Evolutionary conservation across 2,888 invertebrate genomes (phyloP), one percentile per base, ranked within the genome.

Genomic region (Proisotoma minuta): DNA sequence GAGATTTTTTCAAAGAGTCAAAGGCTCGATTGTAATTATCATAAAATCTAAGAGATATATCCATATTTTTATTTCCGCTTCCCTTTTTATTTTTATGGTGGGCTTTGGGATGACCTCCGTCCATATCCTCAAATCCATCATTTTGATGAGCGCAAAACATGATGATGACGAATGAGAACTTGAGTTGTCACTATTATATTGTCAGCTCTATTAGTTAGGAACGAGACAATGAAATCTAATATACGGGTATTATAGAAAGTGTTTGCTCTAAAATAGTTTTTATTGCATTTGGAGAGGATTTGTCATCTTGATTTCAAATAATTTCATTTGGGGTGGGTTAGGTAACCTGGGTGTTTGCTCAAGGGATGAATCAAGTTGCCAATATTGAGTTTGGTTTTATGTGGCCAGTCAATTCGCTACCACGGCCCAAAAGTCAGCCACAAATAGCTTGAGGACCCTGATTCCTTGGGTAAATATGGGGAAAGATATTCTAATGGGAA

Each of bases 401-500:
- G 50, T 18, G 34, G 8, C 12, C 24, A 20, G 8, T 5, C 4
- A 49, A 24, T 18, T 18, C 49, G 26, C 12, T 4, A 5, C 4
- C n/a, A 12, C 22, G 26, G 18, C 26, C 49, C 20, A 18, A 22
- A 8, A 22, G 39, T 54, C 5, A 20, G 3, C 39, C 34, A 39
- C 53, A 54, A 39, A 54, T 18, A 54, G 24, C 51, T 39, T 22
- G 49, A 34, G 34, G 39, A 52, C 62, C 50, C 62, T 71, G 71
- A 71, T 71, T 71, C 68, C 65, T 66, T 65, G 54, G 57, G 71
- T 64, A 71, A 71, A 71, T 68, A 71, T 56, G 57, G 51, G 39
- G 52, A 59, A 63, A 56, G 58, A 54, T 64, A 57, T 47, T 64
- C 60, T 62, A 68, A 65, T 66, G 61, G 63, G 66, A 63, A 63